Evolutionary conservation across 2,797 vertebrate species (phyloP).

Genomic region (Luscinia megarhynchos): DNA sequence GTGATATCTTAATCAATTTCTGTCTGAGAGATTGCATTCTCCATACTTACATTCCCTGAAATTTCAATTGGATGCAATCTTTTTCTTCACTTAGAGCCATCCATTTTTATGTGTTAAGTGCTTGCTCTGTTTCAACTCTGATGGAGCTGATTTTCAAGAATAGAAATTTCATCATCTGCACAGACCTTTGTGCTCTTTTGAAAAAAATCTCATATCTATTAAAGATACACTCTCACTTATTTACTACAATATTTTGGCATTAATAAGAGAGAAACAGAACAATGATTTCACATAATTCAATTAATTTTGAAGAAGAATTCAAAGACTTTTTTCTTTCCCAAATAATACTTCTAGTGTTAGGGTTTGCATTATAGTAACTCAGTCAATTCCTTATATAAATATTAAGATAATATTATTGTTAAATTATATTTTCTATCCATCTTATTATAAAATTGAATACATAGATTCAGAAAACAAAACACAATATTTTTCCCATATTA

Average conservation of each 20-base stretch:
- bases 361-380: not conserved
- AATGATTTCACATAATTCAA: not conserved
- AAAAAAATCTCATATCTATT: not conserved
- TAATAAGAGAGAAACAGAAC: not conserved
- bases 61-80: slow-evolving; percentile 5
- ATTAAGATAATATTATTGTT: not conserved
- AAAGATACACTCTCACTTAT: not conserved
- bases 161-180: not conserved
- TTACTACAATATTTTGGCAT: not conserved
- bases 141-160: slow-evolving; percentile 16
- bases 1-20: not conserved
- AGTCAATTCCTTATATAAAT: not conserved
- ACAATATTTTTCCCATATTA: not conserved
- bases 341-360: not conserved
- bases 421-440: not conserved
- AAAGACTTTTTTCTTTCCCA: not conserved
- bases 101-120: not conserved
- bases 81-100: slow-evolving; percentile 6
- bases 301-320: slow-evolving; percentile 4
- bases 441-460: not conserved
- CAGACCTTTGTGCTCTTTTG: not conserved
- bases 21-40: not conserved
- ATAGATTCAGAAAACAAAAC: not conserved
- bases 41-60: not conserved
- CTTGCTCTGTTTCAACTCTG: slow-evolving; percentile 29